phyloP scores from a whole-genome alignment of 2,113 vertebrate species.

The Tauraco erythrolophus region DNA sequence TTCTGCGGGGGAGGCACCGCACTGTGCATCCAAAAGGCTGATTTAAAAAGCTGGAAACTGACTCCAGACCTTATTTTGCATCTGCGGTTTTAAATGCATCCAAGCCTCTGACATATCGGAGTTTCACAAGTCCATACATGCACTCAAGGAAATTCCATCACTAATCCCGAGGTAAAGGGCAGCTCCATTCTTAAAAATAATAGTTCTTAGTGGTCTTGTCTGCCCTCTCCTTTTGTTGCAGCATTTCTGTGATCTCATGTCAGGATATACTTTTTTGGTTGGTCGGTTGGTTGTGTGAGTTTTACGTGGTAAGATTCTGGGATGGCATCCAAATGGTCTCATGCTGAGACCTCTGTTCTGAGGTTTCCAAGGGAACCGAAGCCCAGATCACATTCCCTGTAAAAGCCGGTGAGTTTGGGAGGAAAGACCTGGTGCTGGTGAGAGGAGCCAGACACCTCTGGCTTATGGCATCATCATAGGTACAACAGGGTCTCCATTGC shows the following conservation, averaged over 20 bases:
- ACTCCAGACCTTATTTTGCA: not conserved
- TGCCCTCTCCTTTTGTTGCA: not conserved
- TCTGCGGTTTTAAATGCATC: not conserved
- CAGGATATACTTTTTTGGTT: not conserved
- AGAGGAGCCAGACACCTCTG: not conserved
- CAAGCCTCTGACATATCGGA: not conserved
- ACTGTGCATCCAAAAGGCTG: not conserved
- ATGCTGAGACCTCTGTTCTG: not conserved
- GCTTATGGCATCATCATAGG: not conserved
- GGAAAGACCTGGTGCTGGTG: not conserved
- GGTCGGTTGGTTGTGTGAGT: not conserved
- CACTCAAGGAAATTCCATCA: not conserved
- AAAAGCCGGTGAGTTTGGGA: not conserved
- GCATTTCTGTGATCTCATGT: not conserved
- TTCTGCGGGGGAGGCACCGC: not conserved
- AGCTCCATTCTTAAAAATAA: not conserved
- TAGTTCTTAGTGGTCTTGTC: not conserved
- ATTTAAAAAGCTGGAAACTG: not conserved
- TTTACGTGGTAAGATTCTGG: not conserved
- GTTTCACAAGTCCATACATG: fast-evolving
- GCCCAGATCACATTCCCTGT: not conserved
- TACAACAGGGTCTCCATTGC: not conserved
- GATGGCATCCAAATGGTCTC: not conserved
- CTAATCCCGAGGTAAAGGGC: not conserved
- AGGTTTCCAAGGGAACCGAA: not conserved